Evolutionary conservation across 2,888 invertebrate genomes (phyloP), one percentile per base, ranked within the genome.

Genomic region (Luperina nickerlii): DNA sequence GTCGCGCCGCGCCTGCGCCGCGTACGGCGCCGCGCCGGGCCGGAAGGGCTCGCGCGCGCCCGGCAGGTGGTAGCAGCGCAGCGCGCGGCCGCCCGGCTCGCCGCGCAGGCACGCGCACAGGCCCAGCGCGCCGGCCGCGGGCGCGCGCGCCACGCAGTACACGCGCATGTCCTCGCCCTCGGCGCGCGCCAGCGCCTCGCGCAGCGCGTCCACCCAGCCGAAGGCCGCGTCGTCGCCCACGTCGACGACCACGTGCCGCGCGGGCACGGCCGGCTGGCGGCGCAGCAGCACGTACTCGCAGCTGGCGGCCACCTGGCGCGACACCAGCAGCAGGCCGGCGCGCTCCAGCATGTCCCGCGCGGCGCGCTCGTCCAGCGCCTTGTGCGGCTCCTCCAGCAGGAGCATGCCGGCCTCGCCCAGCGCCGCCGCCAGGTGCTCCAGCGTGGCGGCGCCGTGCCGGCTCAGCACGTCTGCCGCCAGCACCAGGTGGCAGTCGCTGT

Each of bases 61-160:
- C 15, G 98, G 98, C 87, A 98, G 97, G 91, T 98, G 98, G 81
- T 98, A 97, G 80, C 98, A 97, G 92, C 99, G 98, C 65, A 98
- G 97, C 89, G 98, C 98, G 79, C 97, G 96, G 38, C 99, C 99
- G 86, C 99, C 99, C 11, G 98, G 97, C 97, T 99, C 99, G 90
- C 98, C 98, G 91, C 98, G 98, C 87, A 99, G 97, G 94, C 99
- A 99, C 92, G 99, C 98, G 91, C 98, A 98, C 93, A 99, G 97
- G 69, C 99, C 99, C 78, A 99, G 97, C 85, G 98, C 97, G 84
- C 99, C 99, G 93, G 97, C 97, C 48, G 97, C 93, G 81, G 98
- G 97, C 89, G 98, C 97, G 67, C 98, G 98, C 79, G 98, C 97
- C 76, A 98, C 97, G 62, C 98, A 92, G 90, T 98, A 97, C 78